phyloP scores from a whole-genome alignment of 2,797 vertebrate genomes.

The Pelobates cultripes region DNA sequence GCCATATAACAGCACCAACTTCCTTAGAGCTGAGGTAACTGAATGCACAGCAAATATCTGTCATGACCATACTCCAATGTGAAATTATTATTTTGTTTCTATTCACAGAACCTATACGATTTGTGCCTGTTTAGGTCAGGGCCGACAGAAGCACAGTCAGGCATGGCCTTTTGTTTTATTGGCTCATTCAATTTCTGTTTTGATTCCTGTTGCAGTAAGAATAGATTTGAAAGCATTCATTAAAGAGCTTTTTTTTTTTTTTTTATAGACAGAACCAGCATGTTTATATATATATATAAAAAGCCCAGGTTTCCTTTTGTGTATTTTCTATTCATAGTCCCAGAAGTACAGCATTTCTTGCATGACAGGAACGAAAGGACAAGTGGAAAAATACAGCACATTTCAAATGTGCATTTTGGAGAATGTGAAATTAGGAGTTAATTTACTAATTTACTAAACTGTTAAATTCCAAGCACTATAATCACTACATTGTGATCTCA shows the following conservation, averaged over 20 bases:
- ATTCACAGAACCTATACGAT: no score
- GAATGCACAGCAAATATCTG: no score
- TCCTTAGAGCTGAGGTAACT: no score
- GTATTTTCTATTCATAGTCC: conserved; percentile 1
- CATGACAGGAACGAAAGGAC: not conserved
- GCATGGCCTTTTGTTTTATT: conserved; percentile 24
- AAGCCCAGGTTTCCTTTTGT: not conserved
- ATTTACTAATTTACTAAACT: no score
- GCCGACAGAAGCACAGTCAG: not conserved
- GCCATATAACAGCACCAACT: no score
- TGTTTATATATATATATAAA: not conserved
- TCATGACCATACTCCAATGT: no score
- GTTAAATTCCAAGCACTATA: no score
- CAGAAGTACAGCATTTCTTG: not conserved
- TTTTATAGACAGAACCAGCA: not conserved
- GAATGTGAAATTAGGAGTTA: no score
- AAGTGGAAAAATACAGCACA: conserved; percentile 20
- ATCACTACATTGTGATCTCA: no score
- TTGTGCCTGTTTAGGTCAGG: not conserved
- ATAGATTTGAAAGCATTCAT: conserved; percentile 11
- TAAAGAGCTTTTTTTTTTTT: not conserved
- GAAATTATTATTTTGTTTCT: no score
- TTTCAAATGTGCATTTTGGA: no score
- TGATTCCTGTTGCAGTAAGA: conserved; percentile 8
- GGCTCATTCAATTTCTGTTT: not conserved